phyloP scores from a whole-genome alignment of 2,797 vertebrate genomes.

The Eidolon dupreanum region DNA sequence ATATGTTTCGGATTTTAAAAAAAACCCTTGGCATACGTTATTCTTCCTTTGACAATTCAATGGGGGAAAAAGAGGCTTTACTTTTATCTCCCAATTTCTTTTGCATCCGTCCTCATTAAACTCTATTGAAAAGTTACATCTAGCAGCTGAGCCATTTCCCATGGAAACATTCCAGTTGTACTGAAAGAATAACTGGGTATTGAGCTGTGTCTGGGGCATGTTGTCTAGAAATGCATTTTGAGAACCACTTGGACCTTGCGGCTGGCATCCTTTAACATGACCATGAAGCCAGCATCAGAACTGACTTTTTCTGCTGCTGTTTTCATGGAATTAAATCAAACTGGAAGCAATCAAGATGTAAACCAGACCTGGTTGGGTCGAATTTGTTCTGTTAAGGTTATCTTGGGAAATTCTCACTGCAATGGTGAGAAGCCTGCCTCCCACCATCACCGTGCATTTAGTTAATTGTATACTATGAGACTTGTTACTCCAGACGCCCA shows the following conservation, averaged over 20 bases:
- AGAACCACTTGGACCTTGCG: background rate
- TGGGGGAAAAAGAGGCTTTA: background rate
- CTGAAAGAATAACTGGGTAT: background rate
- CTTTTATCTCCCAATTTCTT: background rate
- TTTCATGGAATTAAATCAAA: background rate
- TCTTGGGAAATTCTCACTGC: background rate
- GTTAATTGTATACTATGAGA: background rate
- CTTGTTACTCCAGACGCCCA: rapidly evolving
- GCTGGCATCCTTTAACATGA: background rate
- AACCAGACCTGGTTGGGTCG: background rate
- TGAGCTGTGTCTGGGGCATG: background rate
- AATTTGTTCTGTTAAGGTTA: background rate
- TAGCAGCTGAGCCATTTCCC: background rate
- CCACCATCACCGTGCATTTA: background rate
- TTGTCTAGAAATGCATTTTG: background rate
- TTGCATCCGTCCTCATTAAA: background rate
- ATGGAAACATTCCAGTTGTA: background rate
- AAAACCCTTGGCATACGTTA: background rate
- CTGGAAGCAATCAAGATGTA: no score
- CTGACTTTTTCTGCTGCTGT: background rate
- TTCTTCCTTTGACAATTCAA: background rate
- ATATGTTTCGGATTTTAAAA: background rate
- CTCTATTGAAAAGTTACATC: background rate
- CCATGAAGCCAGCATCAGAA: background rate
- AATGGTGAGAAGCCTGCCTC: background rate